phyloP scores from a whole-genome alignment of 2,888 invertebrate species.

The Drosophila robusta region DNA sequence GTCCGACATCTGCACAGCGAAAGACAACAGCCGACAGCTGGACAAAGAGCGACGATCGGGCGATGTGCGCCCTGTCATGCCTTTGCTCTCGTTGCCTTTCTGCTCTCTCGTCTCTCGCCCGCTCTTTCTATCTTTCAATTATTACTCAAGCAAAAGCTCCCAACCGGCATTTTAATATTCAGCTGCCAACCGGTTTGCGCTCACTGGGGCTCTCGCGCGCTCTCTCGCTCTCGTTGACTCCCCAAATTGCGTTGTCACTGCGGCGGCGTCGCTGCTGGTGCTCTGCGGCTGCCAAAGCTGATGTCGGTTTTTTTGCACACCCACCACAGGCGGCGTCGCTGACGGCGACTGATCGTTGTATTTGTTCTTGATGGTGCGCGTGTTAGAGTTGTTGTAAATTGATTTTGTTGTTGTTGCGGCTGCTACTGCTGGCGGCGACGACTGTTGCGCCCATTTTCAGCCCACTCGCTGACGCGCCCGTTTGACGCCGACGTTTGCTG shows the following conservation, averaged over 20 bases:
- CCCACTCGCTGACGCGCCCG: constrained; percentile 78
- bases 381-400: constrained; percentile 74
- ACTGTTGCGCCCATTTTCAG: constrained; percentile 82
- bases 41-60: constrained; percentile 28
- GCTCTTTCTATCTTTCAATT: constrained; percentile 4
- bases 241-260: constrained; percentile 71
- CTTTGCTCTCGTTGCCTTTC: constrained; percentile 13
- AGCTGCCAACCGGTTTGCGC: constrained; percentile 72
- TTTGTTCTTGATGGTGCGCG: constrained; percentile 68
- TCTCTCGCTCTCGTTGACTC: constrained; percentile 60
- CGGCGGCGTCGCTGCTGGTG: constrained; percentile 27
- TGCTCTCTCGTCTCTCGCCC: background rate
- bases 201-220: constrained; percentile 26
- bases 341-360: constrained; percentile 64
- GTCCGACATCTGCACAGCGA: constrained; percentile 62
- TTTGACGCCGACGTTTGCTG: constrained; percentile 52
- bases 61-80: constrained; percentile 32
- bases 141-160: constrained; percentile 47
- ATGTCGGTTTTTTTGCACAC: constrained; percentile 65
- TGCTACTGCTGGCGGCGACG: constrained; percentile 34
- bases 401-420: constrained; percentile 59
- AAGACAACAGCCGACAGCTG: constrained; percentile 59
- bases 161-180: constrained; percentile 73
- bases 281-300: constrained; percentile 27
- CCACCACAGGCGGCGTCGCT: constrained; percentile 54